Conservation (phyloP, 2,797 vertebrate species). For the Cirrhinus mrigala region DNA sequence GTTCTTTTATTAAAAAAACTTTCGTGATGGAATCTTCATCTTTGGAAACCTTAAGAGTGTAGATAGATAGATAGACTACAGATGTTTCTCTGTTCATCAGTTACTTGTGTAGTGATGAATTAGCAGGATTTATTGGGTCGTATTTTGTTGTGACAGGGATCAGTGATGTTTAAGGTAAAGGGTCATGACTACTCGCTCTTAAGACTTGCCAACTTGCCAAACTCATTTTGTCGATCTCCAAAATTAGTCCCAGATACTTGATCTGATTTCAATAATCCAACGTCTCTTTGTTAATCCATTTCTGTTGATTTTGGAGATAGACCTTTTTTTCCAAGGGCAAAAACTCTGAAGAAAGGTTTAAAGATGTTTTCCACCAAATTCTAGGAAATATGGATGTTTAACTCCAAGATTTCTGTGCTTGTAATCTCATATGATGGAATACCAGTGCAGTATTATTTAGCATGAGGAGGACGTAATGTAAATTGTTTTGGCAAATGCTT, state of each 20-base stretch:
- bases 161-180: conserved; percentile 1
- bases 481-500: background rate
- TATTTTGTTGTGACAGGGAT: conserved; percentile 4
- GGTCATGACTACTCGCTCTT: conserved; percentile 22
- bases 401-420: conserved; percentile 1
- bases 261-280: conserved; percentile 69
- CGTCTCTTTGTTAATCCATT: conserved; percentile 58
- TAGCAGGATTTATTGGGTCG: conserved; percentile 3
- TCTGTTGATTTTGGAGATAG: conserved; percentile 65
- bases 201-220: conserved; percentile 39
- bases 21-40: no score
- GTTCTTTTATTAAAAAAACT: no score
- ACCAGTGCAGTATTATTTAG: conserved; percentile 4
- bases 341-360: conserved; percentile 20
- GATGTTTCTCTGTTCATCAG: background rate
- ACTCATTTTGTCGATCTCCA: conserved; percentile 53
- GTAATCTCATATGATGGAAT: conserved; percentile 23
- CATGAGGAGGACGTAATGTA: conserved; percentile 11
- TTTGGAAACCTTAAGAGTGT: no score
- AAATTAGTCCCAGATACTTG: conserved; percentile 59
- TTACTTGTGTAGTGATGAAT: background rate
- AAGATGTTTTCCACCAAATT: conserved; percentile 36
- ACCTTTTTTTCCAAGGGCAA: conserved; percentile 54
- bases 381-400: conserved; percentile 42
- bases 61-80: background rate